Evolutionary conservation across 92 coral and sea anemone genomes (phyloP).

Genomic region (Epizoanthus illoricatus): DNA sequence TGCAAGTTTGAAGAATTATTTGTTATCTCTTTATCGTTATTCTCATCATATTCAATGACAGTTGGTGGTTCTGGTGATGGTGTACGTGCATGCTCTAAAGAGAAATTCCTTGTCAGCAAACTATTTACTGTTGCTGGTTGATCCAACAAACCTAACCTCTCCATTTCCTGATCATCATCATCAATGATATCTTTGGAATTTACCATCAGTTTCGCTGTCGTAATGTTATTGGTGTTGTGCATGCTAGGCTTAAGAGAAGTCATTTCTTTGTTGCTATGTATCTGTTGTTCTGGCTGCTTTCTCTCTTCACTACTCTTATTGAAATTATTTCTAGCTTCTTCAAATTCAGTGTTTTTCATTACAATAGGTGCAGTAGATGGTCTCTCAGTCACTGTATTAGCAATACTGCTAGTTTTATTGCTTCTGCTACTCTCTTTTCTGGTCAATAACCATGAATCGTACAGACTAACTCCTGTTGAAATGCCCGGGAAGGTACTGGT

Average conservation of each 20-base stretch:
- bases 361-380: background rate
- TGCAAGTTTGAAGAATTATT: background rate
- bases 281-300: background rate
- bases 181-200: background rate
- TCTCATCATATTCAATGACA: conserved; percentile 41
- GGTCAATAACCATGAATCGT: conserved; percentile 31
- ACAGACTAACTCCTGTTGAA: conserved; percentile 30
- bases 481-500: conserved; percentile 57
- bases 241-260: background rate
- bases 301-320: background rate
- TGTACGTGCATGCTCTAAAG: conserved; percentile 12
- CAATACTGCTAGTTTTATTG: too few relatives aligned
- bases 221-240: background rate
- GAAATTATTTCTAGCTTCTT: conserved; percentile 14
- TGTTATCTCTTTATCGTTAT: background rate
- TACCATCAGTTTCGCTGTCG: background rate
- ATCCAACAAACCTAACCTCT: background rate
- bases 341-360: conserved; percentile 4
- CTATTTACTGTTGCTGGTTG: conserved; percentile 5
- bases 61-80: conserved; percentile 37
- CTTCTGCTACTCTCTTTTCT: conserved; percentile 20
- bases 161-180: background rate
- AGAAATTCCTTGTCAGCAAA: conserved; percentile 14
- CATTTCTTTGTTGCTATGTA: background rate
- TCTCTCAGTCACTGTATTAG: background rate